A percentile compares a stretch with the other conserved stretches of the same genome.
These are phyloP conservation scores for Chaetura pelagica DNA, from an alignment of 2,113 vertebrate genomes.

Conservation along the genomic window DNA sequence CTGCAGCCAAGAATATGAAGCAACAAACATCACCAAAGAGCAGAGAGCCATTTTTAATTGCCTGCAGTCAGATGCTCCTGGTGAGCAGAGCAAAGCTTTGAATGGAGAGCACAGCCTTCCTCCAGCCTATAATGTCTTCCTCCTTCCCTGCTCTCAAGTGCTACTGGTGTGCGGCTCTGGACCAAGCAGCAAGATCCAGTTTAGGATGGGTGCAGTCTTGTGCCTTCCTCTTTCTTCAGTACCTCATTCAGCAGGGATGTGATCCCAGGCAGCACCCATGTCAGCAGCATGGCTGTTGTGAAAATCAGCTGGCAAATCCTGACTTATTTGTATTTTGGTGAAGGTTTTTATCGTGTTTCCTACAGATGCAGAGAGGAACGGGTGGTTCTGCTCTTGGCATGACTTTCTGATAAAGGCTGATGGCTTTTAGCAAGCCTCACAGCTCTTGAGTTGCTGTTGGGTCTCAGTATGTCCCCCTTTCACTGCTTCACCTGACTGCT, in stretches of 20 bases:
- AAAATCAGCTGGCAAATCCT: background rate
- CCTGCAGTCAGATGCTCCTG: background rate
- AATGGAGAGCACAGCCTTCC: background rate
- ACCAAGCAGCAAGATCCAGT: background rate
- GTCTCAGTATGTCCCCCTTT: background rate
- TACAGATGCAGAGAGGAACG: background rate
- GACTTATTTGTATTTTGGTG: conserved; percentile 28
- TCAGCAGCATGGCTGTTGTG: background rate
- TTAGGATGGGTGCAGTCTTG: background rate
- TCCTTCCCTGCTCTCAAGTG: background rate
- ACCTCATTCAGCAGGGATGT: background rate
- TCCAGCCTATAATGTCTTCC: background rate
- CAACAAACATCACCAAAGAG: background rate
- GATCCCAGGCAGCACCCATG: background rate
- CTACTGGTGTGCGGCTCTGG: background rate
- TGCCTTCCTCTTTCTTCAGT: background rate
- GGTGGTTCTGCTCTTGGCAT: conserved; percentile 30
- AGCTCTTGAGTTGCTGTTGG: background rate
- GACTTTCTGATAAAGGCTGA: background rate
- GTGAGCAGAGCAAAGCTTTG: background rate
- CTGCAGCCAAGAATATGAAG: fast-evolving
- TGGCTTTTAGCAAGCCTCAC: background rate
- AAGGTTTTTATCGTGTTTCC: conserved; percentile 54
- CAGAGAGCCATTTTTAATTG: background rate
- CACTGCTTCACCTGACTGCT: background rate